Base-by-base conservation (phyloP, 2,113 vertebrate genomes). In the Ginglymostoma cirratum region DNA sequence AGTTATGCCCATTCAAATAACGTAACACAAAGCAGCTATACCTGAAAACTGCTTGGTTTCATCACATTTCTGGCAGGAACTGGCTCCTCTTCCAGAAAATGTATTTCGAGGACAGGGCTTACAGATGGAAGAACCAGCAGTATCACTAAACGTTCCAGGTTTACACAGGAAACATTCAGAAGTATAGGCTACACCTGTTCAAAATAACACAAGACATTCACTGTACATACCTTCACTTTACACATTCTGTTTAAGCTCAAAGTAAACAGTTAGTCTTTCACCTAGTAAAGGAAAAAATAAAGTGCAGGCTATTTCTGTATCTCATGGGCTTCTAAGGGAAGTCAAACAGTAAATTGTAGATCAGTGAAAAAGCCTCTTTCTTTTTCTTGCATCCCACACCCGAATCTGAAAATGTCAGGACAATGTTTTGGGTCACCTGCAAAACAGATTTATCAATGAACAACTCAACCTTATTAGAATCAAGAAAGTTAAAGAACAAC, bases 81-180 rank as follows among this genome's bases (percentile, higher is more conserved):
- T 99, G 95, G 99, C 99, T 24, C 98, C 99, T 48, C 98, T 98
- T 96, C 98, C 98, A 19, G 99, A 99, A 76, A 97, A 99, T 42
- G 98, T 98, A 97, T 99, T 98, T 96, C 98, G 98, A 80, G 98
- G 98, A 95, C 99, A 99, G 96, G 98, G 76, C 7, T 98, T 97
- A 96, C 99, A 99, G 0, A 96, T 97, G 87, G 98, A 98, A 0
- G 98, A 98, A 19, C 99, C 99, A 0, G 98, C 98, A 34, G 96
- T 97, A 45, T 96, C 97, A 96, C 98, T 99, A 97, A 98, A 99
- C 0, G 98, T 99, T 10, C 99, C 99, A 0, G 98, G 98, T 94
- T 99, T 99, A 97, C 99, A 99, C 0, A 98, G 98, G 1, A 99
- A 99, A 97, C 99, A 99, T 97, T 99, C 99, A 0, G 99, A 99